Evolutionary conservation across 2,113 vertebrate genomes (phyloP), one percentile per base, ranked within the genome.

Genomic region (Nannospalax galili): DNA sequence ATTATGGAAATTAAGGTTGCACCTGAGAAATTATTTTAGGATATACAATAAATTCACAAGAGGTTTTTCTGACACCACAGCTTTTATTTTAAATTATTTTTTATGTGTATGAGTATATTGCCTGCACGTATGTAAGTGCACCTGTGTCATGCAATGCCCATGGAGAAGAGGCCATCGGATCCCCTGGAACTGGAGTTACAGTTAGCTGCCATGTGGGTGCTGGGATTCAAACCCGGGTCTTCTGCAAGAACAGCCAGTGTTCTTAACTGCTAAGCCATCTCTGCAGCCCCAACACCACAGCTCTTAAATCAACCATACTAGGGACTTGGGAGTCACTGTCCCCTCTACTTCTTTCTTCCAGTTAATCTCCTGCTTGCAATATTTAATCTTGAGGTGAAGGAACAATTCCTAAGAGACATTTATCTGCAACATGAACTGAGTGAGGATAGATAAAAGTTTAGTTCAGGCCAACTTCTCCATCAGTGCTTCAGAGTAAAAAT

Each of bases 11-110:
- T n/a, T 45, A 92, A 95, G 22, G n/a, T 85, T 89, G 91, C 1
- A 92, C 60, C 65, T 58, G 60, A 94, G 37, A 60, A 79, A 88
- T 72, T 96, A 89, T 60, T 84, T 95, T 81, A 64, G 26, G 26
- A 45, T 78, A 86, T 2, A 24, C 12, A 88, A 86, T 69, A 60
- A 82, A 94, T 58, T 91, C 65, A 48, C 7, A 69, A 90, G 26
- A 69, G 56, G 14, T 88, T 88, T 81, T 84, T 56, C n/a, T n/a
- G n/a, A n/a, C n/a, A n/a, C n/a, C n/a, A n/a, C n/a, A n/a, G n/a
- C n/a, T n/a, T n/a, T n/a, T n/a, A n/a, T n/a, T n/a, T n/a, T n/a
- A n/a, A n/a, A n/a, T n/a, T n/a, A n/a, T n/a, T n/a, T n/a, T n/a
- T n/a, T n/a, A n/a, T n/a, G n/a, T n/a, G n/a, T n/a, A n/a, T n/a